Evolutionary conservation across 2,797 vertebrate genomes (phyloP), one percentile per base, ranked within the genome.

Genomic region (Gymnothorax javanicus): DNA sequence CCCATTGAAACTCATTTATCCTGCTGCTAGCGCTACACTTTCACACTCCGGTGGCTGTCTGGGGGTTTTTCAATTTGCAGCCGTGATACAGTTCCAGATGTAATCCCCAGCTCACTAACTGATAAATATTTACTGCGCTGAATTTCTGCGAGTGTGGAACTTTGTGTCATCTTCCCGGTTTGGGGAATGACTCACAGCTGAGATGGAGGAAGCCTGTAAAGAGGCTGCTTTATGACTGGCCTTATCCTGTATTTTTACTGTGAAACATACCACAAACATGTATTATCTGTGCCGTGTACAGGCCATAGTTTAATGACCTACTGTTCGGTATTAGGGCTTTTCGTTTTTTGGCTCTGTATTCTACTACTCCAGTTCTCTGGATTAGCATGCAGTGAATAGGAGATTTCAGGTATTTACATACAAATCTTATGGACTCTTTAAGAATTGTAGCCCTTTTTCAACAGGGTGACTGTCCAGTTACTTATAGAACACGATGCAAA

Each of bases 1-100:
- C 90, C 92, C 90, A 91, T 90, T 93, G 91, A 93, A 93, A 94
- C 93, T 95, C 94, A 90, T 88, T 88, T 82, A 82, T 88, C 71
- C 15, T 43, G 82, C 90, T 88, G 88, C 91, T 89, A 88, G 87
- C 87, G 86, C 87, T 56, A 17, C 69, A 89, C 90, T 88, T 77
- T 84, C 88, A 90, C 91, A 93, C 58, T 88, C 87, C 58, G 93
- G 91, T 93, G 90, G 83, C 91, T 91, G 89, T 92, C 93, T 90
- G 88, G 91, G 92, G 91, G 92, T 92, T 94, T 88, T 89, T 84
- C 79, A 85, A 79, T 84, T 82, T 79, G 93, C 92, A 86, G 73
- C 64, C 8, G 71, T 87, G 83, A 88, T 87, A 87, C 87, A 87
- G 84, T 83, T 88, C 50, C 84, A 83, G 86, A 86, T 86, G 77